Base-by-base conservation (phyloP, 23 tunicate genomes). In the Oikopleura vanhoeffeni region DNA sequence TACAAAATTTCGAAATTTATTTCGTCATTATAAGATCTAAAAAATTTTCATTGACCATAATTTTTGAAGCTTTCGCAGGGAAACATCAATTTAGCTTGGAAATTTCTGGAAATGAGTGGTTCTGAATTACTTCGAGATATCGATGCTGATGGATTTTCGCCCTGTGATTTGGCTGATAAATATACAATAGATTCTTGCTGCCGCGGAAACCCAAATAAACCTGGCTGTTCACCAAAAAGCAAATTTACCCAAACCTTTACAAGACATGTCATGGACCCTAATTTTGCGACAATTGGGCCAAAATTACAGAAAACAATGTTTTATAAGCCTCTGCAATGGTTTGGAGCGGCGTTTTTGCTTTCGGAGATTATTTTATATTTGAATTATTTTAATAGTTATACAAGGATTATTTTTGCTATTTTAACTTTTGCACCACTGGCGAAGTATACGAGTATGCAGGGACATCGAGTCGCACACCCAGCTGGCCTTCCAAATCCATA, bases 381-480 rank as follows among this genome's bases (percentile, higher is more conserved):
- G 36, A 30, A 71, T 13, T 13, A 2, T 30, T 13, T 13, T 13
- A 71, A 30, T 71, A 28, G 2, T 71, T 71, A 18, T 30, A 30
- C 79, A 2, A 4, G 27, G 3, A 3, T 71, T 71, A 2, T 30
- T 24, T 71, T 71, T 30, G 34, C 32, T 32, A 18, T 71, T 3
- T 71, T 28, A 2, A 38, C 79, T 2, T 13, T 71, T 28, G 79
- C 36, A 32, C 27, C 35, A 38, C 79, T 71, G 4, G 79, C 32
- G 4, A 18, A 13, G 27, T 2, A 18, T 33, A 30, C 34, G 2
- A 71, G 2, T 2, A 28, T 18, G 34, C 27, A 71, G 3, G 79
- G 79, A 24, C 79, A 71, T 38, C 79, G 79, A 4, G 35, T 71
- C 38, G 35, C 27, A 71, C 79, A 71, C 79, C 79, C 79, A 18